A percentile compares a stretch with the other conserved stretches of the same genome.
Conservation (phyloP, 2,113 vertebrate genomes). For the Petrocephalus microphthalmus region DNA sequence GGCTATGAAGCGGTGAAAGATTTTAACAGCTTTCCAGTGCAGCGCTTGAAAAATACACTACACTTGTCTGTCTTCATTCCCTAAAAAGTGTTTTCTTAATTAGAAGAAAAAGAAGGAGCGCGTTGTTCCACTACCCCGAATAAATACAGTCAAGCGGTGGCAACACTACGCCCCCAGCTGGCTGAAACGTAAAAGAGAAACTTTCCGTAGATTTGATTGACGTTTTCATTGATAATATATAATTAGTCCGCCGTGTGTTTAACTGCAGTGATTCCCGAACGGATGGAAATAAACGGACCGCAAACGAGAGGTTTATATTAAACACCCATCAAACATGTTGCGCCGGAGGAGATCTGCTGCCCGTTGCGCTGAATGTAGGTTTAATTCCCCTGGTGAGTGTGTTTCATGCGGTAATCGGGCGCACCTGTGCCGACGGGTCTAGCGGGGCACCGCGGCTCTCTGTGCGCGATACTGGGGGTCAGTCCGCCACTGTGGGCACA, state of each 20-base stretch:
- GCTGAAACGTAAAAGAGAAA: neutral
- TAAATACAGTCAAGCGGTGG: neutral
- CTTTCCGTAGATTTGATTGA: neutral
- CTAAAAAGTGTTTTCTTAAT: neutral
- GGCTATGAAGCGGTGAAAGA: neutral
- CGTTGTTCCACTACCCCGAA: neutral
- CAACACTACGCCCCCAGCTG: conserved; percentile 4
- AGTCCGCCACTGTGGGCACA: neutral
- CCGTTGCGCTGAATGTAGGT: neutral
- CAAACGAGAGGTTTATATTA: conserved; percentile 19
- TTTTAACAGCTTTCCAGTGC: neutral
- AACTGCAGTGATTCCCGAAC: neutral
- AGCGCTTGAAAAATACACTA: neutral
- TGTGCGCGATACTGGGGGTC: neutral
- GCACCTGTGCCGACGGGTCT: neutral
- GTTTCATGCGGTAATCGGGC: neutral
- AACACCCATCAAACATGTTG: neutral
- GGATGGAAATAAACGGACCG: conserved; percentile 37
- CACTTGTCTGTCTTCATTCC: neutral
- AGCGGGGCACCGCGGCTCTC: neutral
- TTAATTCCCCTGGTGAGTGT: neutral
- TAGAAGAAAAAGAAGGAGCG: neutral
- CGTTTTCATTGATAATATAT: neutral
- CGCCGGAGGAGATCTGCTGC: neutral
- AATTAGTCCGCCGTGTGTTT: neutral